Base-by-base conservation (phyloP, 2,888 invertebrate genomes). In the Cephus pulcher region DNA sequence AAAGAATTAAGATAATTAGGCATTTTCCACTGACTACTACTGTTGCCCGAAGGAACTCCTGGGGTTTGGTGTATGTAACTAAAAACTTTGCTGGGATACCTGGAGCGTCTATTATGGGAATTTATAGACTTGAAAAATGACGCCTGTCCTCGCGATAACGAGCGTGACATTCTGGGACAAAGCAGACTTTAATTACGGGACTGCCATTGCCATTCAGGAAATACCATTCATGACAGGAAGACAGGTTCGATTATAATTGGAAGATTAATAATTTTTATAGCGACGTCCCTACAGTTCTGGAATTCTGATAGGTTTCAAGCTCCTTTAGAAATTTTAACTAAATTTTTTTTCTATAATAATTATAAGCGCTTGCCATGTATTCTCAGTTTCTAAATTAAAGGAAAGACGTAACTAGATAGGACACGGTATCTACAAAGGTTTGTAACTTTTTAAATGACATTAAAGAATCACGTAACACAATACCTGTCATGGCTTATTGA, bases 81-180 rank as follows among this genome's bases (percentile, higher is more conserved):
- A 9, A 23, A 56, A 56, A 56, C 56, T 56, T 56, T 56, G 23
- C 9, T 9, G 23, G 56, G 23, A 56, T 56, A 56, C 56, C 56
- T 23, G 56, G 56, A 23, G 56, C 56, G 56, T 56, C 23, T 23
- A 23, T 15, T 23, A 6, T 23, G 56, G 32, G 32, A 71, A 71
- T 71, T 71, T 71, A 56, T 56, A 23, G 71, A 71, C 71, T 32
- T 71, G 71, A 71, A 71, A 71, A 71, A 71, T 71, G 32, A 15
- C 33, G 12, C 32, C 33, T 34, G 32, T 34, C 71, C 71, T 71
- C 71, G 71, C 71, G 33, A 71, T 71, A 71, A 71, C 71, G 32
- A 71, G 71, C 32, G 32, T 71, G 71, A 71, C 32, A 34, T 71
- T 32, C 33, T 34, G 33, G 32, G 71, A 71, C 33, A 71, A 71